Conservation (phyloP, 2,888 invertebrate species). For the Rhamnusium bicolor region DNA sequence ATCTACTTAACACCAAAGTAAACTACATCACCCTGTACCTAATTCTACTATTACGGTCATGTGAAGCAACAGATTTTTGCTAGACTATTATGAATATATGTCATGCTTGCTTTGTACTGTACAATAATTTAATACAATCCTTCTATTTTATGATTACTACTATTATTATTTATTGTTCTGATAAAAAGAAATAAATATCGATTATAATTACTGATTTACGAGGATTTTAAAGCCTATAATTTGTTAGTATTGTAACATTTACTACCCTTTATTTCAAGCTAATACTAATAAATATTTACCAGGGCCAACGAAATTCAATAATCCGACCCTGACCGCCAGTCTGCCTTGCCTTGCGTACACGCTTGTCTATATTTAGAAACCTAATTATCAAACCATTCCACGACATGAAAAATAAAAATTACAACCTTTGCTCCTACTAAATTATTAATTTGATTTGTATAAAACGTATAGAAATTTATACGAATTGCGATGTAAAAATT, state of each 20-base stretch:
- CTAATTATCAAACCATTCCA: constrained; percentile 58
- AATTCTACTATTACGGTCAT: no score
- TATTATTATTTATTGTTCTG: no score
- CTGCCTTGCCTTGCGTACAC: constrained; percentile 38
- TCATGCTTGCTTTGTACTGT: no score
- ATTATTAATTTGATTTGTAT: constrained; percentile 43
- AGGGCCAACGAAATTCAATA: constrained; percentile 12
- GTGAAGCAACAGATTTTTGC: no score
- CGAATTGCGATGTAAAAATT: constrained; percentile 16
- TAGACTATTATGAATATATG: no score
- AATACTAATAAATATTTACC: constrained; percentile 3
- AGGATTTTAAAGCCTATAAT: neutral
- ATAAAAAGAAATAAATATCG: neutral
- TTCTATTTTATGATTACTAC: no score
- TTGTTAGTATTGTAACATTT: neutral
- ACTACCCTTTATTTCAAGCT: neutral
- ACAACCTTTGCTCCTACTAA: constrained; percentile 48
- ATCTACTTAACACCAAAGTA: no score
- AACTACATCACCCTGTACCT: no score
- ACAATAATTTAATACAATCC: no score
- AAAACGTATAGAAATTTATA: constrained; percentile 3
- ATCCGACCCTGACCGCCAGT: constrained; percentile 16
- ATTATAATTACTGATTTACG: neutral
- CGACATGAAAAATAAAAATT: constrained; percentile 54
- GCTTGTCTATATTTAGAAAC: constrained; percentile 56